These are phyloP conservation scores for Dreissena polymorpha DNA, from an alignment of 1,140 invertebrate genomes.

Conservation along the genomic window DNA sequence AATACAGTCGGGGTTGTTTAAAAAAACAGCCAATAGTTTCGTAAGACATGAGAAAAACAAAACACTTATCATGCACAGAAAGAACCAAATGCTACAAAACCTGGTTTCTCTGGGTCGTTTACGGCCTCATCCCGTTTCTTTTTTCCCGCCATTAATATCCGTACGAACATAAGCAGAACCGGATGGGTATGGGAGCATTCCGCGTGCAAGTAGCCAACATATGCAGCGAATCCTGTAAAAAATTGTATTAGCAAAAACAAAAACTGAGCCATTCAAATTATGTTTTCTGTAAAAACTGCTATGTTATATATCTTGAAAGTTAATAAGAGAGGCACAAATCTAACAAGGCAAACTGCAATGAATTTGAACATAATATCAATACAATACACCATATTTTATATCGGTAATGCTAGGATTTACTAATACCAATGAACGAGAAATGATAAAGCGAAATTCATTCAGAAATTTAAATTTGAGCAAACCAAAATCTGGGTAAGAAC, in stretches of 20 bases:
- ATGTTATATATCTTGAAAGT: not conserved
- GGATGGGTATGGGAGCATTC: slow-evolving; percentile 64
- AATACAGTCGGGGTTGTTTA: too few species aligned
- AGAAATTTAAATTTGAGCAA: not conserved
- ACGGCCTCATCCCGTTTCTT: not conserved
- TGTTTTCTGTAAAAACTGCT: not conserved
- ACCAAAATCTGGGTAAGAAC: not conserved
- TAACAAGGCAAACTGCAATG: not conserved
- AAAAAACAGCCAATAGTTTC: too few species aligned
- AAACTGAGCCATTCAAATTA: not conserved
- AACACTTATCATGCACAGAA: too few species aligned
- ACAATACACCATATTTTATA: not conserved
- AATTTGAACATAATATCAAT: not conserved
- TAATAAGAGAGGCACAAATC: not conserved
- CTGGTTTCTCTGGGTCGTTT: too few species aligned
- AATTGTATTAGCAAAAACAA: not conserved
- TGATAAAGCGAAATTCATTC: not conserved
- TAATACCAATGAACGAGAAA: not conserved
- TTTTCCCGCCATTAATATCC: slow-evolving; percentile 38
- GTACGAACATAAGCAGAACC: slow-evolving; percentile 60
- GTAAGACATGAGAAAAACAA: too few species aligned
- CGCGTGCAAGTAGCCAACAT: slow-evolving; percentile 63
- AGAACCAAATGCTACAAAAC: too few species aligned
- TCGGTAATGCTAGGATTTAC: too few species aligned
- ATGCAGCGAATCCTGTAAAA: slow-evolving; percentile 63